Evolutionary conservation across 2,113 vertebrate genomes (phyloP).

Genomic region (Cheirogaleus medius): DNA sequence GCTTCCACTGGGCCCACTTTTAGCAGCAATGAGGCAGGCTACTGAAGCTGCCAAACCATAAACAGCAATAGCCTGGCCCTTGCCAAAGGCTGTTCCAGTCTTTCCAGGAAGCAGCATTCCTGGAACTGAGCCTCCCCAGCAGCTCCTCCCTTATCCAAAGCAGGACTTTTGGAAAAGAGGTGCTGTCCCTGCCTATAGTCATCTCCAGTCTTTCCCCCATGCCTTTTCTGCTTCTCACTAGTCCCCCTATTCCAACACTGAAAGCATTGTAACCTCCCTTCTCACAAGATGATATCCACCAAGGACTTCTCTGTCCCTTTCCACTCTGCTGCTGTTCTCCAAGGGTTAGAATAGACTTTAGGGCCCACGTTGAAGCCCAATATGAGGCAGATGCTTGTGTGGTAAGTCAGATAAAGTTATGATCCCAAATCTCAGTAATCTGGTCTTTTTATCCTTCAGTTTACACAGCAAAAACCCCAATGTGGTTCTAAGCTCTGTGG

Average conservation of each 20-base stretch:
- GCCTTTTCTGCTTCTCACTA: not conserved
- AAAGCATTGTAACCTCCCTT: slow-evolving; percentile 15
- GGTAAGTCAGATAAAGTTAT: not conserved
- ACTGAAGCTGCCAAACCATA: not conserved
- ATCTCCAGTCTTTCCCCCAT: not conserved
- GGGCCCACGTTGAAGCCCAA: not conserved
- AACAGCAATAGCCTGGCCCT: not conserved
- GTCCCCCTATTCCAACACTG: not conserved
- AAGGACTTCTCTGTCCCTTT: not conserved
- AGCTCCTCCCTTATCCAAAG: not conserved
- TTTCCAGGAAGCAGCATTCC: slow-evolving; percentile 53
- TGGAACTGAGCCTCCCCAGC: not conserved
- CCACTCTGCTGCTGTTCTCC: not conserved
- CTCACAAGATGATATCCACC: not conserved
- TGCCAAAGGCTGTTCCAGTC: slow-evolving; percentile 12
- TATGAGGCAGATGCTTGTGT: not conserved
- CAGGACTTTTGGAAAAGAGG: not conserved
- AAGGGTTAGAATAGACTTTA: not conserved
- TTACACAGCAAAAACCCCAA: not conserved
- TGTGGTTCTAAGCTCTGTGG: not conserved
- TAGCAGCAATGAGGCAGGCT: not conserved
- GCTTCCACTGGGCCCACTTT: not conserved
- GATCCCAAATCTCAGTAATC: not conserved
- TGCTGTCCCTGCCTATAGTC: not conserved
- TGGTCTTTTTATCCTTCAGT: slow-evolving; percentile 3